Evolutionary conservation across 2,797 vertebrate species (phyloP).

Genomic region (Mus caroli): DNA sequence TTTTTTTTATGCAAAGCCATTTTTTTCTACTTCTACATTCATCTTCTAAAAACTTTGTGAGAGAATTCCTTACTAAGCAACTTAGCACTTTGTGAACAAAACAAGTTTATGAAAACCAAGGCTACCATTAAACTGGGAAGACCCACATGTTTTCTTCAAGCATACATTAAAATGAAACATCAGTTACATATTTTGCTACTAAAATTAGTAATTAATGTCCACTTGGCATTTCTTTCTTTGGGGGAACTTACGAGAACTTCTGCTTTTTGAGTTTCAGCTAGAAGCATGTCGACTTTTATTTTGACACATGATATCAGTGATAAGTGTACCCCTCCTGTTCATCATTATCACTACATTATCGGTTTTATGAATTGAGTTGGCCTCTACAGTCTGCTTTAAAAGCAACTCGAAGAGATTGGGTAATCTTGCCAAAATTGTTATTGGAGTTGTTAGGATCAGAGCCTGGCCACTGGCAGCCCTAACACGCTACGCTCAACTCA

Average conservation of each 20-base stretch:
- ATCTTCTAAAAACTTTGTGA: constrained; percentile 51
- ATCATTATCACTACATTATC: neutral
- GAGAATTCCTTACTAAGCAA: constrained; percentile 33
- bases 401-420: neutral
- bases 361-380: constrained; percentile 22
- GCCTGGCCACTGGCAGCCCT: neutral
- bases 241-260: constrained; percentile 39
- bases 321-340: neutral
- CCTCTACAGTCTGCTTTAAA: neutral
- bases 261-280: constrained; percentile 51
- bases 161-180: constrained; percentile 59
- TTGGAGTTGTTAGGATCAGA: neutral
- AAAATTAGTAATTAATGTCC: constrained; percentile 58
- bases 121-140: constrained; percentile 44
- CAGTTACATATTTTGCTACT: constrained; percentile 1
- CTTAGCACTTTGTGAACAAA: constrained; percentile 28
- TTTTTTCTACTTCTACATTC: neutral
- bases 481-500: neutral
- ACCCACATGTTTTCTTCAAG: neutral
- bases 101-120: constrained; percentile 43
- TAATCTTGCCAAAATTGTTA: neutral
- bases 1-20: constrained; percentile 58
- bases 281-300: constrained; percentile 59
- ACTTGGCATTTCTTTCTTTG: constrained; percentile 42
- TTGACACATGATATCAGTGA: neutral